Evolutionary conservation across 2,797 vertebrate genomes (phyloP).

Genomic region (Choloepus didactylus): DNA sequence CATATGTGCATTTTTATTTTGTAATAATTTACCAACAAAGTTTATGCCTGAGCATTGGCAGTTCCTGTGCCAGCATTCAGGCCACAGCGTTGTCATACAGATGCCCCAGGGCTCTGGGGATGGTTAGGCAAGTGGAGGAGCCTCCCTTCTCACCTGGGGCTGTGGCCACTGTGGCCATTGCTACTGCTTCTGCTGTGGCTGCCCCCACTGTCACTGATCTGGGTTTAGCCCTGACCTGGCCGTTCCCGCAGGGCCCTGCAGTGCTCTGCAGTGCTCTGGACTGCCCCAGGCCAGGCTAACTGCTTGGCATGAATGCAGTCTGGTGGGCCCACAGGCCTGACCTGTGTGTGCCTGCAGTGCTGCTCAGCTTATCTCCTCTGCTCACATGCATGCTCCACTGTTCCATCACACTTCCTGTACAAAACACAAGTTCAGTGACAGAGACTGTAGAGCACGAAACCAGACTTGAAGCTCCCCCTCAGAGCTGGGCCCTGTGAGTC

Average conservation of each 20-base stretch:
- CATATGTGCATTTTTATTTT: background rate
- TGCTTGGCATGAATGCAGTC: too few relatives aligned
- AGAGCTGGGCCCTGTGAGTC: background rate
- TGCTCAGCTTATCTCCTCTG: background rate
- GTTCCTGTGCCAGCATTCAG: background rate
- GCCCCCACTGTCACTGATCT: background rate
- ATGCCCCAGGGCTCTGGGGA: background rate
- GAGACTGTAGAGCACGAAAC: background rate
- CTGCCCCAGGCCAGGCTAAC: too few relatives aligned
- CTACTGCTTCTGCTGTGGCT: background rate
- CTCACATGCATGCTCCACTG: background rate
- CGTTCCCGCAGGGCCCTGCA: too few relatives aligned
- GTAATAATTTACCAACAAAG: background rate
- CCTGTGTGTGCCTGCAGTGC: accelerated
- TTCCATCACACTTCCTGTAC: background rate
- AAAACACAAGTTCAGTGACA: background rate
- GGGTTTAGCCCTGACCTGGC: background rate
- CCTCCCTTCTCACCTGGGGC: background rate
- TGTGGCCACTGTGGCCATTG: background rate
- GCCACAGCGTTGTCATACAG: background rate
- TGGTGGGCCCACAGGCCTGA: background rate
- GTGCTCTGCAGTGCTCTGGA: too few relatives aligned
- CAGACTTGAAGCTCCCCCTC: background rate
- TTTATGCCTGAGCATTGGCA: background rate
- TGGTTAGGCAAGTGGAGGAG: background rate